Conservation (phyloP, 2,113 vertebrate genomes). For the Lophotis ruficrista region DNA sequence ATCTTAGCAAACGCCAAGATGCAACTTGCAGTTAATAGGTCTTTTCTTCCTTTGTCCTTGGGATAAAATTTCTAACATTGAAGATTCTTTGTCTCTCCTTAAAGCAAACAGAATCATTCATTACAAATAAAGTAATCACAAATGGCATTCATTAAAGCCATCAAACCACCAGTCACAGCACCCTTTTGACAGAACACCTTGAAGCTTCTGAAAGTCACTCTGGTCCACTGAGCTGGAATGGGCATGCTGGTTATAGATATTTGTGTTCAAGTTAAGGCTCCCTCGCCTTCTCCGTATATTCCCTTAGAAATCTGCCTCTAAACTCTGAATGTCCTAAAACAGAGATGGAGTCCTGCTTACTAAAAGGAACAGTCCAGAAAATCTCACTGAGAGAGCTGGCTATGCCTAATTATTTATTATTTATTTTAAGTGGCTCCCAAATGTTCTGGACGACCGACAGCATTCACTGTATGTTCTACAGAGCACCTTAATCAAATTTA, state of each 20-base stretch:
- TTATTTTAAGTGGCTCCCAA: neutral
- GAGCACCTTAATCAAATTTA: neutral
- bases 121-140: neutral
- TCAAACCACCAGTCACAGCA: neutral
- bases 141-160: neutral
- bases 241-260: neutral
- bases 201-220: neutral
- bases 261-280: neutral
- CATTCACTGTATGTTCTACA: neutral
- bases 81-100: neutral
- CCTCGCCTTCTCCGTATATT: neutral
- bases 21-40: neutral
- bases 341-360: neutral
- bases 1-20: neutral
- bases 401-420: neutral
- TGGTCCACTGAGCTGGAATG: neutral
- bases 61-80: neutral
- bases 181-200: neutral
- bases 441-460: neutral
- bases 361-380: neutral
- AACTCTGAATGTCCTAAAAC: neutral
- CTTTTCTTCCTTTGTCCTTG: neutral
- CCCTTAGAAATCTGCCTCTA: neutral
- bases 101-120: neutral
- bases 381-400: neutral